A percentile compares a stretch with the other conserved stretches of the same genome.
Evolutionary conservation across 2,888 invertebrate species (phyloP).

Genomic region (Orgyia antiqua): DNA sequence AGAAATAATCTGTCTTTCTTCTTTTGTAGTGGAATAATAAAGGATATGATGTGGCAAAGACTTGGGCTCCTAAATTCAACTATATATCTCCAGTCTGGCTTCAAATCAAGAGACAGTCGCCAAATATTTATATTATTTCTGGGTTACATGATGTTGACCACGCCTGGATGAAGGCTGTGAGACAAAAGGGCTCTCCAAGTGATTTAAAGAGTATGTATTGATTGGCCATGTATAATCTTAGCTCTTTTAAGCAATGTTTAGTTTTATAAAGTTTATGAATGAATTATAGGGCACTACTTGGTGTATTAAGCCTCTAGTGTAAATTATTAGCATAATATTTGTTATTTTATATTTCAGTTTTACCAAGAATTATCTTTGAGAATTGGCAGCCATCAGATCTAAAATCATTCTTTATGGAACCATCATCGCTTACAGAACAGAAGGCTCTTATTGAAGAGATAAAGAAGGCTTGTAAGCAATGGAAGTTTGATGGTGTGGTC

Average conservation of each 20-base stretch:
- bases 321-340: too few relatives aligned
- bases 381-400: conserved; percentile 89
- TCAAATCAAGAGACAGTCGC: conserved; percentile 83
- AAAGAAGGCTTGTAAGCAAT: conserved; percentile 82
- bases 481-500: conserved; percentile 93
- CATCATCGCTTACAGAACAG: conserved; percentile 81
- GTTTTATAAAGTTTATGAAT: too few relatives aligned
- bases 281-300: too few relatives aligned
- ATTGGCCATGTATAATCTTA: too few relatives aligned
- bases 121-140: conserved; percentile 80
- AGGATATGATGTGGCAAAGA: conserved; percentile 95
- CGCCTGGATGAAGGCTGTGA: conserved; percentile 88
- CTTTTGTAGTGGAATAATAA: conserved; percentile 91
- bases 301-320: too few relatives aligned
- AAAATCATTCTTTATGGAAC: conserved; percentile 82
- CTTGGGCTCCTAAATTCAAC: conserved; percentile 92
- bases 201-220: conserved; percentile 79
- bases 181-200: conserved; percentile 73
- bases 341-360: too few relatives aligned
- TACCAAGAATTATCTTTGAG: conserved; percentile 94
- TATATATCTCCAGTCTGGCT: conserved; percentile 97
- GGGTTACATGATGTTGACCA: conserved; percentile 91
- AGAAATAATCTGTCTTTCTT: background rate
- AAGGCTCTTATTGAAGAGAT: conserved; percentile 83
- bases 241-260: too few relatives aligned